These are phyloP conservation scores for Pristionchus pacificus DNA, from an alignment of 1,140 invertebrate species.

Conservation along the genomic window DNA sequence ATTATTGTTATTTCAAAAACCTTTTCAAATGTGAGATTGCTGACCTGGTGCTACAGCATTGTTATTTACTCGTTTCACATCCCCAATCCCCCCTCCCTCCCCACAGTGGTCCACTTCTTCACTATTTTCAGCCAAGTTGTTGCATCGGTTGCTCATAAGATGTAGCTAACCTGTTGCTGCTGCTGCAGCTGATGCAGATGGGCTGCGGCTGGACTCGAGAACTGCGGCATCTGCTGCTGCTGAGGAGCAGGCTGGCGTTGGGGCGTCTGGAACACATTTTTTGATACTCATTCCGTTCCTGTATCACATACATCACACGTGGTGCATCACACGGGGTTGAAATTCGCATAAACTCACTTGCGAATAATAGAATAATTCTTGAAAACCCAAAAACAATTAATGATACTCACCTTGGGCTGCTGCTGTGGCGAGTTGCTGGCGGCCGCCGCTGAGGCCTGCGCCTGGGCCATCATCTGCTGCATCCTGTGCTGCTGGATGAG, in stretches of 20 bases:
- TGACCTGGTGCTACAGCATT: too few relatives aligned
- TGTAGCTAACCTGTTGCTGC: neutral
- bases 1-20: neutral
- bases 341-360: neutral
- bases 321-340: neutral
- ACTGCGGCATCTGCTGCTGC: neutral
- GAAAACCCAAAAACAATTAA: neutral
- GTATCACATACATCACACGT: neutral
- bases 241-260: neutral
- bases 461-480: neutral
- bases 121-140: neutral
- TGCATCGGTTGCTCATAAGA: neutral
- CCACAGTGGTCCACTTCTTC: neutral
- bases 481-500: too few relatives aligned
- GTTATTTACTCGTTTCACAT: neutral
- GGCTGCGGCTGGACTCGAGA: neutral
- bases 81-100: neutral
- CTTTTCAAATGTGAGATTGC: too few relatives aligned
- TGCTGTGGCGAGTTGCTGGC: neutral
- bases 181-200: neutral
- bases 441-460: conserved; percentile 6
- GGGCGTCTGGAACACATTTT: neutral
- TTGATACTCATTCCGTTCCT: too few relatives aligned
- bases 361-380: too few relatives aligned
- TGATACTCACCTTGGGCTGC: neutral